Evolutionary conservation across 2,797 vertebrate genomes (phyloP).

Genomic region (Coccyzus lansbergi): DNA sequence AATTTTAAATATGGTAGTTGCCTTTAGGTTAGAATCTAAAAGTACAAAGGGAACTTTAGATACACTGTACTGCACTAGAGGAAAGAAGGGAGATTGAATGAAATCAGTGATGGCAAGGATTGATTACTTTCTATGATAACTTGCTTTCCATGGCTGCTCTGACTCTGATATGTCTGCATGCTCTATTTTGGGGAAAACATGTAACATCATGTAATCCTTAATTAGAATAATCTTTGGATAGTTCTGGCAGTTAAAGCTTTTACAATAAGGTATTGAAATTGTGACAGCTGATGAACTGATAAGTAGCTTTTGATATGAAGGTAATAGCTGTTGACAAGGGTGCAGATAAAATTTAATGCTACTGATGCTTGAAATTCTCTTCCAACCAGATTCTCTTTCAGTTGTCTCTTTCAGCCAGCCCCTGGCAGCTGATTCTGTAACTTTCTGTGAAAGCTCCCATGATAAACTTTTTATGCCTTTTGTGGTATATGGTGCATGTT

Average conservation of each 20-base stretch:
- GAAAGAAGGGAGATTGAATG: neutral
- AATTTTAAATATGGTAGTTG: neutral
- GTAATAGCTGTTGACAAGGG: neutral
- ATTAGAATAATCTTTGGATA: neutral
- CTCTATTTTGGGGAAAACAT: neutral
- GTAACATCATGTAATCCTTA: neutral
- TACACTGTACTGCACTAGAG: neutral
- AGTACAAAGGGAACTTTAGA: neutral
- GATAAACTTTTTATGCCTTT: neutral
- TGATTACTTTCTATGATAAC: neutral
- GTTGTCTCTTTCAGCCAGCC: neutral
- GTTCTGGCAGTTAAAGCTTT: neutral
- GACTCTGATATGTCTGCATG: neutral
- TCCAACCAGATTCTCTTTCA: neutral
- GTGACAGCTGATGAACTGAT: neutral
- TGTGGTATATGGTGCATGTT: neutral
- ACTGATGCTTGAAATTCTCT: constrained; percentile 1
- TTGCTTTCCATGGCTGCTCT: neutral
- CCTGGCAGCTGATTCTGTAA: neutral
- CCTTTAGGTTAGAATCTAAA: neutral
- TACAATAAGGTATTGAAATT: neutral
- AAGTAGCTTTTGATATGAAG: neutral
- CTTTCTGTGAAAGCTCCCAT: neutral
- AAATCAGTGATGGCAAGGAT: neutral
- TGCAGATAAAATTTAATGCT: neutral